Evolutionary conservation across 2,797 vertebrate genomes (phyloP).

Genomic region (Bufotes viridis): DNA sequence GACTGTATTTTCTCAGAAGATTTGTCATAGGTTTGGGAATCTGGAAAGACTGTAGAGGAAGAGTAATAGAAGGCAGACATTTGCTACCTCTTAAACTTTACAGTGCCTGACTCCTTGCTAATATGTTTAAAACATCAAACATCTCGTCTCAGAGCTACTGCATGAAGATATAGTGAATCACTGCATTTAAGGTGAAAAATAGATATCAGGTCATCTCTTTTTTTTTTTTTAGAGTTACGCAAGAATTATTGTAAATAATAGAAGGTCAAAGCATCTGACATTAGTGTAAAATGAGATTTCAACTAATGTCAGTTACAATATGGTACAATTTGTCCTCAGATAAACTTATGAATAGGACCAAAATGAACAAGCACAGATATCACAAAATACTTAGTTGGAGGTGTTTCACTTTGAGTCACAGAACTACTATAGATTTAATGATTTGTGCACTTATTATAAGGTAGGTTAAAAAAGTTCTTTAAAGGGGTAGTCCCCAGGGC

Average conservation of each 20-base stretch:
- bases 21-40: constrained; percentile 72
- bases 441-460: not conserved
- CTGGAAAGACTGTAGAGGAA: constrained; percentile 72
- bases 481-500: no score
- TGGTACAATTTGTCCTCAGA: not conserved
- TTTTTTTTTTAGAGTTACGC: not conserved
- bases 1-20: constrained; percentile 76
- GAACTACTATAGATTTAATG: not conserved
- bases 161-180: constrained; percentile 62
- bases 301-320: not conserved
- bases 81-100: constrained; percentile 70
- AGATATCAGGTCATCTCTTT: constrained; percentile 36
- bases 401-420: not conserved
- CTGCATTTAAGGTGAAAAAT: constrained; percentile 62
- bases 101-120: constrained; percentile 60
- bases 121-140: constrained; percentile 61
- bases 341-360: not conserved
- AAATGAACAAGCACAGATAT: not conserved
- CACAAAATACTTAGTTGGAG: not conserved
- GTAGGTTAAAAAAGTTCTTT: no score
- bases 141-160: constrained; percentile 51
- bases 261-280: not conserved
- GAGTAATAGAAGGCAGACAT: constrained; percentile 69
- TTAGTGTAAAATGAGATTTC: not conserved
- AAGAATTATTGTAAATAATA: constrained; percentile 19